Evolutionary conservation across 2,888 invertebrate species (phyloP).

Genomic region (Psococerastis gibbosa): DNA sequence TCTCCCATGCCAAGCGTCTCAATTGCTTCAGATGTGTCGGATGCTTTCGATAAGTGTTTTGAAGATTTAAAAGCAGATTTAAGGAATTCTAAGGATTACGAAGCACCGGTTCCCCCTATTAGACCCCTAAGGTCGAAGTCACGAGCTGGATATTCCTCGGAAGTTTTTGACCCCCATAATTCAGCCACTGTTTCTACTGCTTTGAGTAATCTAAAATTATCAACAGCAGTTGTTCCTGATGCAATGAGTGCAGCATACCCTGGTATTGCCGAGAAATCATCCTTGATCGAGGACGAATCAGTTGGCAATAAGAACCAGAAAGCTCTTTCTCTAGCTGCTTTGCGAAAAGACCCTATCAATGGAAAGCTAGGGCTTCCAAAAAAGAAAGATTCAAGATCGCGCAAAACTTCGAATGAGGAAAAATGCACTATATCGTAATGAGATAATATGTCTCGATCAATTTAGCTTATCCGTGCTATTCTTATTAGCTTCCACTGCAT

Average conservation of each 20-base stretch:
- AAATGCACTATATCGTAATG: constrained; percentile 5
- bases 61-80: background rate
- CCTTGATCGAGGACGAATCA: background rate
- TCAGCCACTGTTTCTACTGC: background rate
- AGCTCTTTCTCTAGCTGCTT: background rate
- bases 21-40: constrained; percentile 2
- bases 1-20: background rate
- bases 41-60: constrained; percentile 4
- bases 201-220: background rate
- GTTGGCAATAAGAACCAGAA: too few relatives aligned
- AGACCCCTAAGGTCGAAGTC: background rate
- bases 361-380: background rate
- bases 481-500: too few relatives aligned
- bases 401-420: background rate
- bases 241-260: background rate
- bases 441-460: too few relatives aligned
- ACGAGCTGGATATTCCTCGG: background rate
- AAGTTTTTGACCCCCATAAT: background rate
- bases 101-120: background rate
- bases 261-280: background rate
- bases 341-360: background rate
- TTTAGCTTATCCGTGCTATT: too few relatives aligned
- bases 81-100: background rate
- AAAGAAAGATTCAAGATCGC: background rate
- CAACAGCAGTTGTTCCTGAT: background rate